Conservation (phyloP, 2,113 vertebrate genomes). For the Eretmochelys imbricata region DNA sequence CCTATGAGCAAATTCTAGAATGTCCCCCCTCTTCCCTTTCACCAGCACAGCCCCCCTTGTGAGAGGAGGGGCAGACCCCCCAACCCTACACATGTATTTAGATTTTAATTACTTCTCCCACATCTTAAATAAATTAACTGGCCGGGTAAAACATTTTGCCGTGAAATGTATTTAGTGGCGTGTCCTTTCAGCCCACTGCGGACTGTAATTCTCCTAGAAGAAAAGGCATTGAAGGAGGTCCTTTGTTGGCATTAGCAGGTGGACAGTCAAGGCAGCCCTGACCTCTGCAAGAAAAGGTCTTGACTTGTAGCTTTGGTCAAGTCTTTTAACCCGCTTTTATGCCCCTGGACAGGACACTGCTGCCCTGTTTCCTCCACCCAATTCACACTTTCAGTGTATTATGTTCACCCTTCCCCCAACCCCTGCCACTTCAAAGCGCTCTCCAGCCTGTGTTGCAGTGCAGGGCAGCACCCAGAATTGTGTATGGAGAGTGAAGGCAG, state of each 20-base stretch:
- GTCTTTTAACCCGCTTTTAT: constrained; percentile 54
- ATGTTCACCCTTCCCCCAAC: not conserved
- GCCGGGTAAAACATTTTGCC: constrained; percentile 50
- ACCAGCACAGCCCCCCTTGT: not conserved
- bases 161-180: constrained; percentile 38
- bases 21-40: not conserved
- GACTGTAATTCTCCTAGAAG: constrained; percentile 40
- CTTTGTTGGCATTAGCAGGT: constrained; percentile 72
- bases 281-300: constrained; percentile 60
- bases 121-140: constrained; percentile 53
- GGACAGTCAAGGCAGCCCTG: constrained; percentile 67
- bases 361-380: constrained; percentile 39
- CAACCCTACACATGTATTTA: constrained; percentile 64
- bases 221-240: constrained; percentile 60
- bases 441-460: rapidly evolving
- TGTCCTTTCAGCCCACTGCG: constrained; percentile 52
- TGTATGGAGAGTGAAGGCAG: rapidly evolving
- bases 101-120: constrained; percentile 71
- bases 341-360: constrained; percentile 45
- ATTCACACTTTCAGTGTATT: constrained; percentile 60
- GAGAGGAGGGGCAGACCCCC: constrained; percentile 65
- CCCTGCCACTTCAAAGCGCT: constrained; percentile 16
- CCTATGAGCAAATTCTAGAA: constrained; percentile 34
- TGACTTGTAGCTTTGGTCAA: constrained; percentile 57
- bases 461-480: not conserved